A percentile compares a stretch with the other conserved stretches of the same genome.
Conservation (phyloP, 2,797 vertebrate genomes). For the Gallinago nigripennis region DNA sequence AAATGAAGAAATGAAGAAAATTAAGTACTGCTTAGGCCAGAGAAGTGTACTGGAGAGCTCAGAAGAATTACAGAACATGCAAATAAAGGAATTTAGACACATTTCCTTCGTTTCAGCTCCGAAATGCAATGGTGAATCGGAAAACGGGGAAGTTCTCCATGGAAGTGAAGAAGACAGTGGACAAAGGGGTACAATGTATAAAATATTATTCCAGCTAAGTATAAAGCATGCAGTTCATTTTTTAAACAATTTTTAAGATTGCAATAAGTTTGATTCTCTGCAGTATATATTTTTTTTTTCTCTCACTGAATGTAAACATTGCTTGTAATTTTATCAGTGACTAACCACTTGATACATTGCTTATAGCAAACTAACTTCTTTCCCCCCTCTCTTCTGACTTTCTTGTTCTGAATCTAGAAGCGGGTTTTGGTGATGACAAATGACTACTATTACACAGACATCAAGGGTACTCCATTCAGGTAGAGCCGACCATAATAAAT, state of each 20-base stretch:
- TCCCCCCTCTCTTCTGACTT: constrained; percentile 64
- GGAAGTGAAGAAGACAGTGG: constrained; percentile 97
- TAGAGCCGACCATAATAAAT: constrained; percentile 78
- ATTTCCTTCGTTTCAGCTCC: constrained; percentile 81
- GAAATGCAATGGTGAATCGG: constrained; percentile 98
- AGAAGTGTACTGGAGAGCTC: not conserved
- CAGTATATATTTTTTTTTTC: constrained; percentile 36
- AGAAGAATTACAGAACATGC: not conserved
- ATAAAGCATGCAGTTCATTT: constrained; percentile 47
- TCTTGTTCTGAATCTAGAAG: constrained; percentile 84
- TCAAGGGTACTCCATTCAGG: constrained; percentile 98
- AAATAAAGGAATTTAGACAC: not conserved
- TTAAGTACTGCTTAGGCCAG: not conserved
- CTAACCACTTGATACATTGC: constrained; percentile 54
- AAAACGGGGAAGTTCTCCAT: constrained; percentile 96
- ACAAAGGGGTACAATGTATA: constrained; percentile 91
- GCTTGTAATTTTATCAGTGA: constrained; percentile 1
- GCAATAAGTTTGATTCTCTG: constrained; percentile 19
- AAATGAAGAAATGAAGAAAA: not conserved
- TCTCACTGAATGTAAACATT: not conserved
- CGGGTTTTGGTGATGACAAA: constrained; percentile 97
- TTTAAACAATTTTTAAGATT: not conserved
- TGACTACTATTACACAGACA: constrained; percentile 99
- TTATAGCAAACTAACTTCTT: constrained; percentile 68
- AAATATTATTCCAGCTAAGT: constrained; percentile 60